Percentiles rank a stretch among this genome's conserved stretches.
These are phyloP conservation scores for Pachyramphus minor DNA, from an alignment of 2,113 vertebrate genomes.

Conservation along the genomic window DNA sequence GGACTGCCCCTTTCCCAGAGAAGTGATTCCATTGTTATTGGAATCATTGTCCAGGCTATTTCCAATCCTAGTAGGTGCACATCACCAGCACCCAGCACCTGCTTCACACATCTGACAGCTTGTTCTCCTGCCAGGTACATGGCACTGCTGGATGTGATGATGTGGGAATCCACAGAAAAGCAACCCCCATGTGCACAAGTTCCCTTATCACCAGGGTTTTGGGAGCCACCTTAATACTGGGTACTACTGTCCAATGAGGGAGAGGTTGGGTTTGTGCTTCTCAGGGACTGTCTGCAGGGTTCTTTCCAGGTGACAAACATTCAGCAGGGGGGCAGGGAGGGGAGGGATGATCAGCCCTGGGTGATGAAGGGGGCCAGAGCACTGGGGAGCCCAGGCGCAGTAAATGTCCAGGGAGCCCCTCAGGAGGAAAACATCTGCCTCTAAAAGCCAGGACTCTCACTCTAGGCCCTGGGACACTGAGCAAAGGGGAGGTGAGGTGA, in stretches of 20 bases:
- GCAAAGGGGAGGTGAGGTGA: not conserved
- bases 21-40: not conserved
- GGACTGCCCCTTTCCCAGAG: not conserved
- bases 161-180: not conserved
- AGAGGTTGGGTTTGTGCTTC: not conserved
- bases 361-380: not conserved
- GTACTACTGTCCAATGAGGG: not conserved
- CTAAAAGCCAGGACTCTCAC: not conserved
- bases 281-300: not conserved
- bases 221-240: rapidly evolving
- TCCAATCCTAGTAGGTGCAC: not conserved
- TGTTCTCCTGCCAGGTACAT: not conserved
- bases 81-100: not conserved
- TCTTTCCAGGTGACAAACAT: not conserved
- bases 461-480: not conserved
- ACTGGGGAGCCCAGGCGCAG: not conserved
- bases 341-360: not conserved
- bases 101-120: not conserved
- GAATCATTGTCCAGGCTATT: not conserved
- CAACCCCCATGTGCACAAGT: not conserved
- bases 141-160: not conserved
- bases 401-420: not conserved
- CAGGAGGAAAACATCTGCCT: not conserved
- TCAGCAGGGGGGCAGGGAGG: rapidly evolving
- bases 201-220: not conserved